phyloP scores from a whole-genome alignment of 2,797 vertebrate species.

The Scarus forsteni region DNA sequence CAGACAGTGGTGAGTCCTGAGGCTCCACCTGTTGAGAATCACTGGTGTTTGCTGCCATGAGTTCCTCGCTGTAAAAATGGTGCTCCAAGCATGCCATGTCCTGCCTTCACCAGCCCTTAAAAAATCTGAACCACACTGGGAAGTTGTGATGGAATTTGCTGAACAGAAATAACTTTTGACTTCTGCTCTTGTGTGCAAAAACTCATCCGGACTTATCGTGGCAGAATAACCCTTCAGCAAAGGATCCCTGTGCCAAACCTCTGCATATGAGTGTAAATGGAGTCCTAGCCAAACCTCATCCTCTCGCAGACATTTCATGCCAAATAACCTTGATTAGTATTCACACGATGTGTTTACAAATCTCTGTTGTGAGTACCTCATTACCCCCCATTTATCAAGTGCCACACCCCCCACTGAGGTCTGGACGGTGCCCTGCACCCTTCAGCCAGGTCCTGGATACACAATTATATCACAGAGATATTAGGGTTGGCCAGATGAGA shows the following conservation, averaged over 20 bases:
- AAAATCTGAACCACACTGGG: not conserved
- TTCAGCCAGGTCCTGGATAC: not conserved
- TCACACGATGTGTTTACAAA: conserved; percentile 60
- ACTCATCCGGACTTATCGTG: not conserved
- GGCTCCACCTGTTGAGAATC: too few relatives aligned
- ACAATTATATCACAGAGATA: not conserved
- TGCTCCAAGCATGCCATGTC: too few relatives aligned
- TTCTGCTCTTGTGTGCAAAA: not conserved
- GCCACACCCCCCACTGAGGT: conserved; percentile 22
- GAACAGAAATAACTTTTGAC: not conserved
- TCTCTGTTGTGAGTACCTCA: conserved; percentile 32
- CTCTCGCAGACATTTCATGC: conserved; percentile 35
- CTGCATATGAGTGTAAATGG: conserved; percentile 38
- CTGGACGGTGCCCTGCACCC: conserved; percentile 24
- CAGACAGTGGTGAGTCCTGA: too few relatives aligned
- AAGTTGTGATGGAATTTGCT: not conserved
- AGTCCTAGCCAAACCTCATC: conserved; percentile 40
- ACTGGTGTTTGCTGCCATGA: too few relatives aligned
- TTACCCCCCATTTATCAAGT: conserved; percentile 49
- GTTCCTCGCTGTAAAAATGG: too few relatives aligned
- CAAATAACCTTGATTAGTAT: conserved; percentile 56
- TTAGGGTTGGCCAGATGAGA: not conserved
- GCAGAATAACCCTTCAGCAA: conserved; percentile 13
- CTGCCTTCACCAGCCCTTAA: too few relatives aligned
- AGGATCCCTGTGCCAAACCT: conserved; percentile 24